Conservation (phyloP, 2,888 invertebrate species). For the Azorinus chamasolen region DNA sequence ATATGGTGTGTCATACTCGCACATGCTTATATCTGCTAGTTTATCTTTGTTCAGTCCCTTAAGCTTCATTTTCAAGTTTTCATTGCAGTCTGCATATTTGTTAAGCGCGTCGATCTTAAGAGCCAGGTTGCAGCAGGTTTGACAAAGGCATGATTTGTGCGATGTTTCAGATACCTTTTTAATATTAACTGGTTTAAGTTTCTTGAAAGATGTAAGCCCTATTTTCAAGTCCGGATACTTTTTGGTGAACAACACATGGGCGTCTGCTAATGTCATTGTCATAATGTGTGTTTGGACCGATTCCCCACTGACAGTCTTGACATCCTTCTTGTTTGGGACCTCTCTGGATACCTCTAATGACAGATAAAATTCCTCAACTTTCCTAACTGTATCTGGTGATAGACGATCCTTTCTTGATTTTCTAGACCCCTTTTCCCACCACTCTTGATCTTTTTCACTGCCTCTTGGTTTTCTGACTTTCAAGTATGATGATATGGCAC, state of each 20-base stretch:
- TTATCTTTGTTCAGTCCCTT: no score
- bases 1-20: background rate
- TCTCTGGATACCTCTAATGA: conserved; percentile 39
- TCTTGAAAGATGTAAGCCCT: conserved; percentile 32
- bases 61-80: background rate
- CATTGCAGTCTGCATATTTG: no score
- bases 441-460: no score
- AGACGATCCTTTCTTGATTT: no score
- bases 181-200: conserved; percentile 36
- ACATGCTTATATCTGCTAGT: no score
- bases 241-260: conserved; percentile 10
- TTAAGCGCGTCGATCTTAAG: conserved; percentile 8
- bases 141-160: conserved; percentile 42
- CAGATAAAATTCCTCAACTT: no score
- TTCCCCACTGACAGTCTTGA: conserved; percentile 15
- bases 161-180: conserved; percentile 40
- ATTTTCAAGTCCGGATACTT: conserved; percentile 26
- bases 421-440: no score
- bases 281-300: conserved; percentile 26
- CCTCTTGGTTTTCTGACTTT: no score
- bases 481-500: no score
- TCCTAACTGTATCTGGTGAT: no score
- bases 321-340: conserved; percentile 35
- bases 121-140: conserved; percentile 37
- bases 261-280: conserved; percentile 47